Base-by-base conservation (phyloP, 2,888 invertebrate species). In the Cephus rjabovi region DNA sequence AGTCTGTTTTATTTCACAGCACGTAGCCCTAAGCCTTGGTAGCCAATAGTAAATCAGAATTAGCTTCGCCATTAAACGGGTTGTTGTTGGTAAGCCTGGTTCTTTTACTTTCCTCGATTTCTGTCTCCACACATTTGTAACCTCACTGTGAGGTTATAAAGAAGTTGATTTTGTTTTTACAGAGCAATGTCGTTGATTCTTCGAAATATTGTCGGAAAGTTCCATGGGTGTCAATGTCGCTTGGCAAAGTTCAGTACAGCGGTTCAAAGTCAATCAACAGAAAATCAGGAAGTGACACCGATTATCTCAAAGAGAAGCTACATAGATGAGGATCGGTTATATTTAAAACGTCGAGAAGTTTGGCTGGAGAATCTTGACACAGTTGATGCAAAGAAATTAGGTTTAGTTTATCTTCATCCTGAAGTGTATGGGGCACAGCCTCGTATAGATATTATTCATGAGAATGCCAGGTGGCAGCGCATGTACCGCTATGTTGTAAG, bases 331-430 rank as follows among this genome's bases (percentile, higher is more conserved):
- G 76, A 83, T 3, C 79, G 80, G 6, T 79, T 87, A 11, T 95
- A 94, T 82, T 92, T 93, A 34, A 93, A 94, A 87, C 94, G 94
- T 0, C 93, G 97, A 12, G 95, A 98, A 92, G 96, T 95, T 75
- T 98, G 98, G 98, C 93, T 98, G 71, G 97, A 97, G 90, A 97
- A 96, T 91, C 90, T 97, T 70, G 95, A 97, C 88, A 94, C 95
- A 0, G 92, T 95, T 31, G 94, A 95, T 82, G 96, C 96, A 87
- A 94, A 95, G 80, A 96, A 96, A 91, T 88, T 97, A n/a, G 98
- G 97, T 0, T 91, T 99, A 1, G 92, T 98, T 56, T 96, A 97
- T 89, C 92, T 99, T 69, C 98, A 99, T 92, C 98, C 99, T 0
- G 94, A 95, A 81, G 93, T 99, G 12, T 99, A 97, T 92, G 97